Conservation (phyloP, 2,797 vertebrate genomes). For the Arremon aurantiirostris region DNA sequence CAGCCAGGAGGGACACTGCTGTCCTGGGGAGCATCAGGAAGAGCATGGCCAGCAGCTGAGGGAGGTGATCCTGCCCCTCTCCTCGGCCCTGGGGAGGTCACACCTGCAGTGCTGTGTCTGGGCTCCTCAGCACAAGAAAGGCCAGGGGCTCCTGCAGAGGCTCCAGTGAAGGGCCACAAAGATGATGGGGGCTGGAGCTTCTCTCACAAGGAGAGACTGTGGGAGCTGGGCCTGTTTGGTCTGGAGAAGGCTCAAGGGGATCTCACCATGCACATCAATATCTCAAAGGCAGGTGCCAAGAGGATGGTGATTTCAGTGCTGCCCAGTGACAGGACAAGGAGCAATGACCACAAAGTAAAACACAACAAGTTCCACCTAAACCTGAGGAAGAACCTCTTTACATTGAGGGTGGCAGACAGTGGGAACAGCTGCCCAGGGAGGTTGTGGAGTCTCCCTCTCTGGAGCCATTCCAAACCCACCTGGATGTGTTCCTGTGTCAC, state of each 20-base stretch:
- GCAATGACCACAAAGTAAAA: neutral
- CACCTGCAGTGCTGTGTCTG: neutral
- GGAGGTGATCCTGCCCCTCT: neutral
- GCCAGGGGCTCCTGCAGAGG: neutral
- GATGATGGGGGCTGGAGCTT: neutral
- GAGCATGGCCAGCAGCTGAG: no score
- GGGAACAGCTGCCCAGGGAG: neutral
- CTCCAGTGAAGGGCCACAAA: no score
- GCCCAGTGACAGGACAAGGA: neutral
- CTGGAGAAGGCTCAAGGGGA: neutral
- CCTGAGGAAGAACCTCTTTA: neutral
- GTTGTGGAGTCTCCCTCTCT: neutral
- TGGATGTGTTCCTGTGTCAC: rapidly evolving
- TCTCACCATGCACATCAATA: neutral
- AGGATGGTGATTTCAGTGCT: neutral
- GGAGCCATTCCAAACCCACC: neutral
- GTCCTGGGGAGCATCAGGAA: neutral
- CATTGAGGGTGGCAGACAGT: neutral
- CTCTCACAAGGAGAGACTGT: no score
- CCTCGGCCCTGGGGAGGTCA: rapidly evolving
- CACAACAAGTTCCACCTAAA: neutral
- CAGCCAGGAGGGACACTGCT: neutral
- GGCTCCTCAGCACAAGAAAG: neutral
- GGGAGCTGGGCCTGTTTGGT: no score
- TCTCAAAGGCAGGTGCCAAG: neutral